Percentiles rank a stretch among this genome's conserved stretches.
Conservation (phyloP, 2,797 vertebrate genomes). For the Ispidina lecontei region DNA sequence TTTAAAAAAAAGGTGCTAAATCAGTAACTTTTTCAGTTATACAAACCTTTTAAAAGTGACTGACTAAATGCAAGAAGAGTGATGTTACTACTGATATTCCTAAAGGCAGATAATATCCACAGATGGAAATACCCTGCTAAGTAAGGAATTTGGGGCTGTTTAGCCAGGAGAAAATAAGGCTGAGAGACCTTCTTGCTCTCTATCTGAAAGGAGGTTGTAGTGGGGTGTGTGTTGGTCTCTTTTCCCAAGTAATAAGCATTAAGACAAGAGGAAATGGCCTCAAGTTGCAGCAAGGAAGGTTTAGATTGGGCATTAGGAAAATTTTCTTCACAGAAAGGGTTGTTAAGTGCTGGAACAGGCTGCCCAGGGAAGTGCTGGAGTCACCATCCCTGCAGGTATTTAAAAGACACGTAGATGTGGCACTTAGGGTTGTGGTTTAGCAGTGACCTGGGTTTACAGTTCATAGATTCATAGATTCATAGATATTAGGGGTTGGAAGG, state of each 20-base stretch:
- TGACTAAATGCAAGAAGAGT: not conserved
- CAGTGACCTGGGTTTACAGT: not conserved
- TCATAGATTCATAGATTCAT: not conserved
- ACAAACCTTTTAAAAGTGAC: not conserved
- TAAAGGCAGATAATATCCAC: not conserved
- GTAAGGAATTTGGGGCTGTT: not conserved
- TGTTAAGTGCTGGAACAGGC: not conserved
- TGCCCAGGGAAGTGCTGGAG: not conserved
- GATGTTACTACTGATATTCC: not conserved
- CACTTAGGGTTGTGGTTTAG: not conserved
- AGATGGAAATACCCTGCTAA: not conserved
- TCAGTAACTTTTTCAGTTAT: not conserved
- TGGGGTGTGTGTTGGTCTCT: not conserved
- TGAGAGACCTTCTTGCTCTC: not conserved
- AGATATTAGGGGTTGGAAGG: too few relatives aligned
- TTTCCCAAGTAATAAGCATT: not conserved
- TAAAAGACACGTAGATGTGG: not conserved
- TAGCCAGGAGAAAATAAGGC: not conserved
- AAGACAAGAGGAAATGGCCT: not conserved
- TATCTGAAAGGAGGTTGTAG: not conserved
- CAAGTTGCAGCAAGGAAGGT: not conserved
- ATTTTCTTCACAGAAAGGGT: not conserved
- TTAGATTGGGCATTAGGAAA: not conserved
- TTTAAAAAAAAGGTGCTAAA: not conserved
- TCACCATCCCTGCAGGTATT: not conserved